A percentile compares a stretch with the other conserved stretches of the same genome.
Conservation (phyloP, 2,113 vertebrate genomes). For the Geothlypis trichas region DNA sequence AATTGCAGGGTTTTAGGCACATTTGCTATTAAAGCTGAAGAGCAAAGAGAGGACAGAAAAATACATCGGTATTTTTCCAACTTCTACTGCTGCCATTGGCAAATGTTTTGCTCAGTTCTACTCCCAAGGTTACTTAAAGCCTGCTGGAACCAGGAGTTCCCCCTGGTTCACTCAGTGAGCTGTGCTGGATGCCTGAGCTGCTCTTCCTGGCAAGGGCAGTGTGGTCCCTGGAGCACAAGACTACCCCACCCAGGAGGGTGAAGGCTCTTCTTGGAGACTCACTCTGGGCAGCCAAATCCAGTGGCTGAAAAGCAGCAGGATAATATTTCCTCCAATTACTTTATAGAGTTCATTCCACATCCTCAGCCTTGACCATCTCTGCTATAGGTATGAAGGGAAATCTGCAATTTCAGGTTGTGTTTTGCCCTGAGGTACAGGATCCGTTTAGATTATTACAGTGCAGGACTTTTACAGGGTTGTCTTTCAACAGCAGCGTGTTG, state of each 20-base stretch:
- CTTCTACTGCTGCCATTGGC: background rate
- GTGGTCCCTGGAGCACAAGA: accelerated
- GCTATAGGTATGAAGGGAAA: background rate
- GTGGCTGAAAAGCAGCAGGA: background rate
- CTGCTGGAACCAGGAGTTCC: background rate
- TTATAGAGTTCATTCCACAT: background rate
- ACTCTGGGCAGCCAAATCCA: background rate
- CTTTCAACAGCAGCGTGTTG: conserved; percentile 15
- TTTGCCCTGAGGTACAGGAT: background rate
- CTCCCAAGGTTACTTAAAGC: background rate
- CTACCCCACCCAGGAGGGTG: background rate
- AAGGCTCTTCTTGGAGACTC: background rate
- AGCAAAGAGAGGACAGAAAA: background rate
- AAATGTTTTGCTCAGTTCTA: background rate
- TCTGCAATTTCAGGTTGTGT: background rate
- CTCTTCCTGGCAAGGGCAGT: accelerated
- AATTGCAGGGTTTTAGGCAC: background rate
- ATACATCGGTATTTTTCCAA: accelerated
- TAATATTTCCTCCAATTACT: background rate
- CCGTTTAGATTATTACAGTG: background rate
- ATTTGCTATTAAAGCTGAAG: background rate
- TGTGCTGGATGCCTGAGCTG: accelerated
- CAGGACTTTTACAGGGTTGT: conserved; percentile 9
- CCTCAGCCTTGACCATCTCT: background rate
- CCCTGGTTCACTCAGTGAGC: accelerated